These are phyloP conservation scores for Tympanuchus pallidicinctus DNA, from an alignment of 2,113 vertebrate genomes.

Conservation along the genomic window DNA sequence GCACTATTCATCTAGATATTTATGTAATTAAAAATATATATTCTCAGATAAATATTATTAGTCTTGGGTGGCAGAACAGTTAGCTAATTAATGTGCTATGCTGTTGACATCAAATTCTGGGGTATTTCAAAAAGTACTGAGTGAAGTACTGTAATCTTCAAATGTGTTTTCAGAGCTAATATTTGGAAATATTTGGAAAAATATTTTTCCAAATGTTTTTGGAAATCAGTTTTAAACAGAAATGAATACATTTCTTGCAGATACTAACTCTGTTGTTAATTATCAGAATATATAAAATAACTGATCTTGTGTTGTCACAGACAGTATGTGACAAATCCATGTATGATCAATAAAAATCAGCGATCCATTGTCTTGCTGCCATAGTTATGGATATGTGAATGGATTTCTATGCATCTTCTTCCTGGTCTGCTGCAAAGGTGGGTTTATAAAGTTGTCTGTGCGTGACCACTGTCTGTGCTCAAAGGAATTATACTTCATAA, in stretches of 20 bases:
- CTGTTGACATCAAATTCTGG: background rate
- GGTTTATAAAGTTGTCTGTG: background rate
- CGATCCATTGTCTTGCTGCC: background rate
- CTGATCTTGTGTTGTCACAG: background rate
- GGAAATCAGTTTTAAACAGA: background rate
- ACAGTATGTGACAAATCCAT: background rate
- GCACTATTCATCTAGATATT: background rate
- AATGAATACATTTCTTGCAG: background rate
- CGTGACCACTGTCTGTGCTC: background rate
- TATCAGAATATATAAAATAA: background rate
- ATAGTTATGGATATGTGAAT: background rate
- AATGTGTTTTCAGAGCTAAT: background rate
- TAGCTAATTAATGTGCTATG: background rate
- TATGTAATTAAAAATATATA: background rate
- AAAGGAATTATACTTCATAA: background rate
- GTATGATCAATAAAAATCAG: background rate
- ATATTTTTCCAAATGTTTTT: background rate
- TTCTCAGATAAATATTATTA: background rate
- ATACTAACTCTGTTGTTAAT: background rate
- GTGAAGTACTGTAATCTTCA: background rate
- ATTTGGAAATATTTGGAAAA: background rate
- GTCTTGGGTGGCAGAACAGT: background rate
- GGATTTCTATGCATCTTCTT: background rate
- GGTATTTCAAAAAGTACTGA: background rate
- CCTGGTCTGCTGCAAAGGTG: background rate